phyloP scores from a whole-genome alignment of 2,113 vertebrate species.

The Channa maculata region DNA sequence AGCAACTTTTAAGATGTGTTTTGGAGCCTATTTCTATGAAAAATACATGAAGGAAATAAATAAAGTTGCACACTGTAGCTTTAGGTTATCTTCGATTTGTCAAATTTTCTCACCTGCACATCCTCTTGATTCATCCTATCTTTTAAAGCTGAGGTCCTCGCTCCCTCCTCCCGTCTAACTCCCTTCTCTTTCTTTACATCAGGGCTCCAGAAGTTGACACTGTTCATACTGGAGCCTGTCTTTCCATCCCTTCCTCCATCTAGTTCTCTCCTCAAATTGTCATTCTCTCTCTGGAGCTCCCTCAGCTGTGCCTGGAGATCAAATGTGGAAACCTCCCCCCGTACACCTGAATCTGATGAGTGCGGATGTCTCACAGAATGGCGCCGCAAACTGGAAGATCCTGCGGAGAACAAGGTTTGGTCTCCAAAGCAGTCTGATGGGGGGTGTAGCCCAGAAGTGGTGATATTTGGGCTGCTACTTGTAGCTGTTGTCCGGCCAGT shows the following conservation, averaged over 20 bases:
- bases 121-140: conserved; percentile 93
- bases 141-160: conserved; percentile 89
- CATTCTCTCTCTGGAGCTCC: conserved; percentile 93
- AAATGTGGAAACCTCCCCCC: conserved; percentile 84
- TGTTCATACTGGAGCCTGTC: conserved; percentile 88
- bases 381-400: conserved; percentile 87
- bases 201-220: conserved; percentile 95
- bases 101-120: conserved; percentile 86
- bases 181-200: conserved; percentile 92
- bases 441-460: conserved; percentile 88
- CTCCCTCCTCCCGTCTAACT: conserved; percentile 90
- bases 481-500: conserved; percentile 87
- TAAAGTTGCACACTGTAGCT: no score
- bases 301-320: conserved; percentile 92
- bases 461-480: conserved; percentile 96
- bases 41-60: no score
- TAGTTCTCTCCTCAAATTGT: conserved; percentile 91
- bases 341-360: conserved; percentile 31
- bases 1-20: no score
- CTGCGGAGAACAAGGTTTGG: conserved; percentile 67
- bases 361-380: conserved; percentile 71
- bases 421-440: conserved; percentile 88
- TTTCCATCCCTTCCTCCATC: conserved; percentile 90
- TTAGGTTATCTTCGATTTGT: not conserved
- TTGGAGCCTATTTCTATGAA: no score